A percentile compares a stretch with the other conserved stretches of the same genome.
phyloP scores from a whole-genome alignment of 2,113 vertebrate species.

The Xenus cinereus region DNA sequence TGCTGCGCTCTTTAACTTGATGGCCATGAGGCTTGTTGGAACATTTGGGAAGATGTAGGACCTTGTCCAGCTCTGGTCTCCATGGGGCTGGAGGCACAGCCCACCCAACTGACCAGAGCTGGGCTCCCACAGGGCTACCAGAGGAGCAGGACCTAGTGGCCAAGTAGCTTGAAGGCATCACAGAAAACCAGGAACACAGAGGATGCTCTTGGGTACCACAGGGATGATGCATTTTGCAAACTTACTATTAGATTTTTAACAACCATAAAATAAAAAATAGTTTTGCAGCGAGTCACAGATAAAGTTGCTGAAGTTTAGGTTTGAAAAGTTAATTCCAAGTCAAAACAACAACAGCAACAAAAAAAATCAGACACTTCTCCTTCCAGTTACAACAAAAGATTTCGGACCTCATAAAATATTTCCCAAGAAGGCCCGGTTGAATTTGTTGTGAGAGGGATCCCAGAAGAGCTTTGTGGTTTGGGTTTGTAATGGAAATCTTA shows the following conservation, averaged over 20 bases:
- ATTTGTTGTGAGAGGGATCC: background rate
- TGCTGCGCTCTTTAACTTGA: background rate
- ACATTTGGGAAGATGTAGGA: background rate
- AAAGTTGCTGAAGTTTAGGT: background rate
- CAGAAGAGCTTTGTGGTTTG: background rate
- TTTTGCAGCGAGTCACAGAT: background rate
- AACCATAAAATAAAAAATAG: background rate
- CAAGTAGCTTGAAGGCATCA: accelerated
- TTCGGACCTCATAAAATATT: background rate
- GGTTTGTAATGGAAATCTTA: background rate
- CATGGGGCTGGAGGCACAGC: background rate
- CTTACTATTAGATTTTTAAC: background rate
- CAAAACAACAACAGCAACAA: background rate
- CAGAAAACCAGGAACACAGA: accelerated
- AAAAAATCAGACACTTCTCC: background rate
- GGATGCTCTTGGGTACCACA: background rate
- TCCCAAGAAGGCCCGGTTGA: background rate
- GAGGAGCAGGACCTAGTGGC: background rate
- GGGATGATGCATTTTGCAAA: background rate
- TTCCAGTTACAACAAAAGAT: background rate
- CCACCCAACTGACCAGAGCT: background rate
- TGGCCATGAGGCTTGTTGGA: background rate
- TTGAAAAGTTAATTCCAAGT: background rate
- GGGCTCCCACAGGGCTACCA: background rate
- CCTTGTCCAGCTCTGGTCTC: background rate